Base-by-base conservation (phyloP, 2,888 invertebrate genomes). In the Gasteruption jaculator region DNA sequence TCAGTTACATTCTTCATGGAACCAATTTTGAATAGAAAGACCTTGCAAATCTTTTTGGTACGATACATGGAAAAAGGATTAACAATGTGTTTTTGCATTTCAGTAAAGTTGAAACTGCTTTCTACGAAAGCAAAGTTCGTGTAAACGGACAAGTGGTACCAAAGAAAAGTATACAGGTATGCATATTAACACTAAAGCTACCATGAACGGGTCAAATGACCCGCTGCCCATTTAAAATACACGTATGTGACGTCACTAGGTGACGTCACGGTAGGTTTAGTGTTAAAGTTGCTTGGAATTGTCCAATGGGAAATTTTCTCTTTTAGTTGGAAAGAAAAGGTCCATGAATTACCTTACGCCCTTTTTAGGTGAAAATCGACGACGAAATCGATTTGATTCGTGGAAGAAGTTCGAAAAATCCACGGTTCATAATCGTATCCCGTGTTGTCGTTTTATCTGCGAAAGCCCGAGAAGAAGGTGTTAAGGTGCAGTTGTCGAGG, bases 311-410 rank as follows among this genome's bases (percentile, higher is more conserved):
- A 73, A 75, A 71, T 60, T 11, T 14, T 22, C 25, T 29, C 34
- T 27, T 43, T n/a, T 29, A 35, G 35, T 38, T 31, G 25, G 32
- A 35, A 29, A 39, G 35, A 14, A 38, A 48, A 35, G 44, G 37
- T 24, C 52, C 27, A 58, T 56, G 45, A 24, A 30, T 22, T 47
- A 43, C 10, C 33, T 14, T 16, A 20, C 20, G 40, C 43, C 37
- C 42, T 15, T 50, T 72, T 5, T 68, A 85, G 85, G 72, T 84
- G 0, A 63, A 68, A 52, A 51, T 76, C 44, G 86, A 84, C 8
- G 88, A 89, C 73, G 87, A 88, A 73, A 74, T 91, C 46, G 91
- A 91, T 72, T 60, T 89, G 0, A 76, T 91, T 43, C 82, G 82
- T 67, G 80, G 82, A 37, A 71, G 76, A 3, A 84, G 81, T 58